Percentiles rank a stretch among this genome's conserved stretches.
Evolutionary conservation across 2,797 vertebrate species (phyloP).

Genomic region (Nyctalus aviator): DNA sequence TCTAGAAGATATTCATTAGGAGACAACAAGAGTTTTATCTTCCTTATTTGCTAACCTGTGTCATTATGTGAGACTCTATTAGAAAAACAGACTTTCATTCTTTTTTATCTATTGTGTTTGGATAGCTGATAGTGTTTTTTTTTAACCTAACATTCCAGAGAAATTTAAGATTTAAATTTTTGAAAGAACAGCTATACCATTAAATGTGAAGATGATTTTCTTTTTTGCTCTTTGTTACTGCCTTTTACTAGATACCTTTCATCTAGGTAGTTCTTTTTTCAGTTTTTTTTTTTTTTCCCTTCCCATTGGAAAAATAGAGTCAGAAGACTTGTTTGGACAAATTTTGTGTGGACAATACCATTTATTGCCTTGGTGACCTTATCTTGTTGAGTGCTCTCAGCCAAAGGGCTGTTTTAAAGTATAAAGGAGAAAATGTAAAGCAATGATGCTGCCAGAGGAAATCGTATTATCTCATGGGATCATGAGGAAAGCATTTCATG

Average conservation of each 20-base stretch:
- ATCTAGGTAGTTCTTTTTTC: not conserved
- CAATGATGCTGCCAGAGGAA: not conserved
- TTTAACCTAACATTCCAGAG: not conserved
- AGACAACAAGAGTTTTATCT: not conserved
- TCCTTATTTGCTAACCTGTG: not conserved
- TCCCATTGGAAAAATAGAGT: not conserved
- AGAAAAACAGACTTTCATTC: not conserved
- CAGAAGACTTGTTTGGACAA: not conserved
- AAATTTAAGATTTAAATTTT: not conserved
- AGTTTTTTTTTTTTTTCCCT: not conserved
- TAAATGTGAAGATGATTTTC: not conserved
- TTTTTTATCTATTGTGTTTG: not conserved
- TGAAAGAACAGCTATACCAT: not conserved
- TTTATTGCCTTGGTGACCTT: not conserved
- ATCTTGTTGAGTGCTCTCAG: not conserved
- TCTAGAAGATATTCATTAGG: not conserved
- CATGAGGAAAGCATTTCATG: not conserved
- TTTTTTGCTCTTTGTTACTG: not conserved
- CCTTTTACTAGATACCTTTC: not conserved
- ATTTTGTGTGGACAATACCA: not conserved
- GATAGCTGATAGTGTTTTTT: conserved; percentile 9
- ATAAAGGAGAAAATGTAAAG: not conserved
- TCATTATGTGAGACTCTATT: not conserved
- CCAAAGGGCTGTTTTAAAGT: not conserved
- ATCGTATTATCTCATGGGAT: not conserved